Conservation (phyloP, 2,888 invertebrate species). For the Hydropsyche betteni region DNA sequence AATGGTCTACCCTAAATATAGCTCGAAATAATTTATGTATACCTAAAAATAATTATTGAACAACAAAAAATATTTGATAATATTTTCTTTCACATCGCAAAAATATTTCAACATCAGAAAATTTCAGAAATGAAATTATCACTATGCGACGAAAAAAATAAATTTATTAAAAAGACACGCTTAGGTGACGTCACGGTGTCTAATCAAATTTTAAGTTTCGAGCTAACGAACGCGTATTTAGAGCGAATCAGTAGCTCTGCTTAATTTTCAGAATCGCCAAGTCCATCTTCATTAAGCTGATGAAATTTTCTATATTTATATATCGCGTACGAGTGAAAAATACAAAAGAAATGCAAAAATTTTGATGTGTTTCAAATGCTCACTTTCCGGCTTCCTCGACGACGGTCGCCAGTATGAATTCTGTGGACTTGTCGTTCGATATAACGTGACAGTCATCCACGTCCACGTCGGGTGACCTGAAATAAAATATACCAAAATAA, state of each 20-base stretch:
- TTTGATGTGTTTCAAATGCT: slow-evolving; percentile 59
- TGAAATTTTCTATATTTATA: too few relatives aligned
- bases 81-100: too few relatives aligned
- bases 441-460: slow-evolving; percentile 83
- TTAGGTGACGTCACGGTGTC: too few relatives aligned
- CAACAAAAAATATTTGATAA: too few relatives aligned
- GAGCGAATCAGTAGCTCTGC: neutral
- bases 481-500: slow-evolving; percentile 19
- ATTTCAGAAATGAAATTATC: too few relatives aligned
- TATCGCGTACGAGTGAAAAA: too few relatives aligned
- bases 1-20: too few relatives aligned
- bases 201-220: slow-evolving; percentile 14
- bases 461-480: slow-evolving; percentile 69
- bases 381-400: slow-evolving; percentile 83
- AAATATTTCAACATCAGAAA: too few relatives aligned
- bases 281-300: slow-evolving; percentile 8
- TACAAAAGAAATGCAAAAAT: neutral
- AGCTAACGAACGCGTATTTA: neutral
- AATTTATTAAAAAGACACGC: too few relatives aligned
- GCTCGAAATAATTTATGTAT: too few relatives aligned
- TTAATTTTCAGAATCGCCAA: neutral
- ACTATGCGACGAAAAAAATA: too few relatives aligned
- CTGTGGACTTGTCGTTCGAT: slow-evolving; percentile 89
- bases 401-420: slow-evolving; percentile 90
- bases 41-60: too few relatives aligned